Evolutionary conservation across 2,113 vertebrate species (phyloP), one percentile per base, ranked within the genome.

Genomic region (Xiphophorus hellerii): DNA sequence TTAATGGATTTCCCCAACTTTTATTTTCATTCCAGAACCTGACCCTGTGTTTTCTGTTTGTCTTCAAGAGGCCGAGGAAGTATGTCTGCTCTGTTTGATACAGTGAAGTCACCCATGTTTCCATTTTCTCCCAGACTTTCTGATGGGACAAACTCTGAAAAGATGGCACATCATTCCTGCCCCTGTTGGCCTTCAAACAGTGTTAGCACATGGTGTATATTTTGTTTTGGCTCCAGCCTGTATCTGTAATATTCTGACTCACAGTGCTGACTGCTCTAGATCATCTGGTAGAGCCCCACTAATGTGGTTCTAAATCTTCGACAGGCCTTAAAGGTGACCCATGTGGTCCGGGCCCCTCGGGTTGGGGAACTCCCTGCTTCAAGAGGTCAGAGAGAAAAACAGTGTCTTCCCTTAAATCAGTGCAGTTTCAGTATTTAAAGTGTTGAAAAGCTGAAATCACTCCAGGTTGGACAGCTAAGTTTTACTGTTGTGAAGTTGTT

Each of bases 321-420:
- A 42, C 27, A 17, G 28, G 70, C 27, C 70, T 42, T 2, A 37
- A 61, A 71, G 58, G 69, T 71, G 58, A 71, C 14, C 58, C 44
- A 69, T 14, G 51, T 60, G 29, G 22, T 35, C 67, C 13, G 14
- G 30, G 51, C 58, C 58, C 58, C 33, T 71, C 15, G 2, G 58
- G n/a, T 20, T 9, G 15, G 35, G 39, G 3, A 39, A 71, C 58
- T 61, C 69, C 58, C 51, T 27, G 30, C 42, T 25, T 71, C 31
- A 28, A 20, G 31, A 60, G 14, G 14, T 60, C 69, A n/a, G 31
- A 27, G 12, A 58, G 12, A 37, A 13, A 60, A 60, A 35, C 30
- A n/a, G 22, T 6, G 31, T 60, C 22, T 51, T 48, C 42, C 28
- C n/a, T 60, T 60, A 27, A 27, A 20, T 54, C 30, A 4, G 20